Evolutionary conservation across 2,113 vertebrate genomes (phyloP), one percentile per base, ranked within the genome.

Genomic region (Rhinolophus sinicus): DNA sequence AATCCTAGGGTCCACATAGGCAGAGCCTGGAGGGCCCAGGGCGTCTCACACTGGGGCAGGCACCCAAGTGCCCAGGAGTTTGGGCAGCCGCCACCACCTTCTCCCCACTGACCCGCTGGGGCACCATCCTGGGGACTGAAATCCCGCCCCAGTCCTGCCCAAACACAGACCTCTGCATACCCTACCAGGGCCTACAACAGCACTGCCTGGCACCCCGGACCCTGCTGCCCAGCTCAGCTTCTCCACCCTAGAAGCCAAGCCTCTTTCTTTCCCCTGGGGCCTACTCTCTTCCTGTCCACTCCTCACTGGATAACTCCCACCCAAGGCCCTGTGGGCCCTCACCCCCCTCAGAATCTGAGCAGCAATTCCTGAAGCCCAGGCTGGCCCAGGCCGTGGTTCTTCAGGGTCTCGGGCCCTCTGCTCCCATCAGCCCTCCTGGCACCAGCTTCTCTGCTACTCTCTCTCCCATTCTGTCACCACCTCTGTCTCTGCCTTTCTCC

Each of bases 51-150:
- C 50, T 54, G 80, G 56, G 22, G 76, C 93, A 91, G 73, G 75
- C 13, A 90, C 40, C 72, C 64, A 88, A 65, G 77, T 91, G 72
- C 44, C 93, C 82, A 78, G 58, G 35, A 95, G 15, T n/a, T 54
- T 87, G 47, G 70, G 54, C 58, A 80, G 81, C 72, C 35, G 18
- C 82, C 33, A 94, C 96, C 82, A 76, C 77, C 81, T 88, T 73
- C 81, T 90, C 88, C 86, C 80, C 78, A 56, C 88, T 76, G 97
- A 96, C 97, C 97, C 70, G 95, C 97, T 86, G 47, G 82, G 62
- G 52, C 67, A 93, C 85, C 10, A 8, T 93, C 52, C 72, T 94
- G 86, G n/a, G 38, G 47, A 69, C 44, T 70, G 78, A 93, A 76
- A 75, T 76, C 82, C 18, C 24, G 84, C 70, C 72, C 60, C 52